Conservation (phyloP, 37 sponge, comb jelly and placozoan species). For the Spongia lamella region DNA sequence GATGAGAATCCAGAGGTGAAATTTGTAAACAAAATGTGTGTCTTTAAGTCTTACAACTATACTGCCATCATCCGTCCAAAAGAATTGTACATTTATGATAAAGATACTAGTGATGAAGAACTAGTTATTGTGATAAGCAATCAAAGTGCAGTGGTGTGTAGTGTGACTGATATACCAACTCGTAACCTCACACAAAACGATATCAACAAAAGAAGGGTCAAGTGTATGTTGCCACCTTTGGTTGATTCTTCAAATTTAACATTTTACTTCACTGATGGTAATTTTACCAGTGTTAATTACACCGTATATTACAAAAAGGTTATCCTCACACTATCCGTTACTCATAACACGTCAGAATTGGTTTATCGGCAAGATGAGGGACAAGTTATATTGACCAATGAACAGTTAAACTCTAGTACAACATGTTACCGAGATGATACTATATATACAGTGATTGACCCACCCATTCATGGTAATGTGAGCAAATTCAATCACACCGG, state of each 20-base stretch:
- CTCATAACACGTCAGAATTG: not conserved
- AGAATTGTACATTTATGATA: constrained; percentile 33
- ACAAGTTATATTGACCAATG: not conserved
- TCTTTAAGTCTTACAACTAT: too few relatives aligned
- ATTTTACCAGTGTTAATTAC: not conserved
- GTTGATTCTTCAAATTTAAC: constrained; percentile 1
- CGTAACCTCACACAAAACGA: constrained; percentile 51
- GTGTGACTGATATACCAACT: not conserved
- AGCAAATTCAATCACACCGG: not conserved
- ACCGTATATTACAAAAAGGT: too few relatives aligned
- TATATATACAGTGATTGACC: not conserved
- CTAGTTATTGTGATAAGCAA: constrained; percentile 4
- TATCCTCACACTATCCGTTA: too few relatives aligned
- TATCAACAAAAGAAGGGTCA: constrained; percentile 23
- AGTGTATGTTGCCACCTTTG: constrained; percentile 9
- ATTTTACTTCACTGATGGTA: constrained; percentile 34
- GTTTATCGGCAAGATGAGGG: constrained; percentile 22
- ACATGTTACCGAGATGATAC: constrained; percentile 38
- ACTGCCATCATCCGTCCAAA: not conserved
- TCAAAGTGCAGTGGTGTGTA: not conserved
- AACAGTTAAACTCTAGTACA: constrained; percentile 28
- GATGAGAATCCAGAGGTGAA: constrained; percentile 31
- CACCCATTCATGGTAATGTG: constrained; percentile 18
- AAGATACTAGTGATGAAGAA: constrained; percentile 42
- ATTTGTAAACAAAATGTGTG: too few relatives aligned